phyloP scores from a whole-genome alignment of 2,113 vertebrate genomes.

The Dicrurus megarhynchus region DNA sequence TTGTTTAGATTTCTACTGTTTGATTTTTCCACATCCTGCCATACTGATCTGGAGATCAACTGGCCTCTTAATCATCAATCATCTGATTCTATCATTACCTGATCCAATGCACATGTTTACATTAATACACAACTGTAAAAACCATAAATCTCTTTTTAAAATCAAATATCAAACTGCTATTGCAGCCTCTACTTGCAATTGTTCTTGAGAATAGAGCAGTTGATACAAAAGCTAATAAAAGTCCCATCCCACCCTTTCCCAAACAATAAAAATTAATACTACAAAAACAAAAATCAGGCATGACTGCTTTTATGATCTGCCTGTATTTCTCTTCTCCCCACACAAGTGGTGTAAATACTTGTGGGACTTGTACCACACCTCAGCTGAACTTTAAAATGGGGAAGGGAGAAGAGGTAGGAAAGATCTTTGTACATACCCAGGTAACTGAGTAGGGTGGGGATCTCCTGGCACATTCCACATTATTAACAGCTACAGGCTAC shows the following conservation, averaged over 20 bases:
- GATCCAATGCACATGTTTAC: neutral
- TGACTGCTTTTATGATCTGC: neutral
- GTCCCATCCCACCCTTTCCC: accelerated
- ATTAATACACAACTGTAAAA: neutral
- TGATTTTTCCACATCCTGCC: neutral
- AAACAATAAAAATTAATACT: neutral
- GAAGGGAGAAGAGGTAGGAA: neutral
- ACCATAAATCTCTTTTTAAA: neutral
- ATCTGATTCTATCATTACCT: neutral
- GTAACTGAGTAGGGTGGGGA: neutral
- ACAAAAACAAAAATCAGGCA: neutral
- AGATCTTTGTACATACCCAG: neutral
- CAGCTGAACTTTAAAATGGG: accelerated
- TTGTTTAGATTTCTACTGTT: neutral
- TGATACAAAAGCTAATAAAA: neutral
- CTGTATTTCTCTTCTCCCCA: neutral
- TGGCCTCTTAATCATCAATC: neutral
- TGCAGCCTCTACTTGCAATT: neutral
- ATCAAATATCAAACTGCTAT: neutral
- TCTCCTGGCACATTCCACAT: neutral
- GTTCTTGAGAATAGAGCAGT: neutral
- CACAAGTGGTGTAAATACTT: accelerated
- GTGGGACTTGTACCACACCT: neutral
- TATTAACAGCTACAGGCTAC: neutral
- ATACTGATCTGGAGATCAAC: neutral